These are phyloP conservation scores for Mormyrus iriodes DNA, from an alignment of 2,113 vertebrate genomes.

Conservation along the genomic window DNA sequence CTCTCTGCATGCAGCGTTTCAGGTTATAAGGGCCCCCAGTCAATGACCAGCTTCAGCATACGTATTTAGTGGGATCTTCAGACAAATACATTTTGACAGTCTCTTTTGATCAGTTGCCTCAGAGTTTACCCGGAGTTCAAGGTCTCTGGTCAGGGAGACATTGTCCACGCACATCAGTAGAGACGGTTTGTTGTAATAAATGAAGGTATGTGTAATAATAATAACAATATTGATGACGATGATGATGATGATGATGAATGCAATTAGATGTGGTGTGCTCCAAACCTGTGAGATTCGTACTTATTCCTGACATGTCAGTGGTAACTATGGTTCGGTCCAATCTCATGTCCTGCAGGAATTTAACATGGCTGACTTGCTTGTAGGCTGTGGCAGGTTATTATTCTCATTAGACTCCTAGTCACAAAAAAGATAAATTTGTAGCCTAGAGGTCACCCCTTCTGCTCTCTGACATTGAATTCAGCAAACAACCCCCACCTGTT, in stretches of 20 bases:
- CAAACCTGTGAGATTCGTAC: neutral
- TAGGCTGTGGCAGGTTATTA: neutral
- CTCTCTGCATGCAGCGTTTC: too few relatives aligned
- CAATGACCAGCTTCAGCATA: slow-evolving; percentile 14
- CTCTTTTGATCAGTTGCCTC: slow-evolving; percentile 23
- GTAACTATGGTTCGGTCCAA: neutral
- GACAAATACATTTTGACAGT: slow-evolving; percentile 27
- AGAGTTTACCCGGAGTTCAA: slow-evolving; percentile 32
- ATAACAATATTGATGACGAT: neutral
- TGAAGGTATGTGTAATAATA: neutral
- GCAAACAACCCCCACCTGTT: neutral
- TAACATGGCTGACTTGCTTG: slow-evolving; percentile 13
- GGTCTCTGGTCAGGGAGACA: neutral
- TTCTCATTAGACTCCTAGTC: slow-evolving; percentile 10
- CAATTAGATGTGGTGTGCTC: neutral
- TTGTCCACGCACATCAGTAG: slow-evolving; percentile 6
- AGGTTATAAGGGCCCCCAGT: neutral
- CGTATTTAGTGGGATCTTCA: slow-evolving; percentile 22
- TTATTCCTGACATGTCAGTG: neutral
- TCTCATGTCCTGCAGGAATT: neutral
- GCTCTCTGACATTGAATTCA: neutral
- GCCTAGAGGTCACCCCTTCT: neutral
- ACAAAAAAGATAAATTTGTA: slow-evolving; percentile 1
- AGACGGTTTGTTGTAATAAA: slow-evolving; percentile 18
- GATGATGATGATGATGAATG: neutral